Evolutionary conservation across 2,888 invertebrate species (phyloP).

Genomic region (Megaustenia siamemsis): DNA sequence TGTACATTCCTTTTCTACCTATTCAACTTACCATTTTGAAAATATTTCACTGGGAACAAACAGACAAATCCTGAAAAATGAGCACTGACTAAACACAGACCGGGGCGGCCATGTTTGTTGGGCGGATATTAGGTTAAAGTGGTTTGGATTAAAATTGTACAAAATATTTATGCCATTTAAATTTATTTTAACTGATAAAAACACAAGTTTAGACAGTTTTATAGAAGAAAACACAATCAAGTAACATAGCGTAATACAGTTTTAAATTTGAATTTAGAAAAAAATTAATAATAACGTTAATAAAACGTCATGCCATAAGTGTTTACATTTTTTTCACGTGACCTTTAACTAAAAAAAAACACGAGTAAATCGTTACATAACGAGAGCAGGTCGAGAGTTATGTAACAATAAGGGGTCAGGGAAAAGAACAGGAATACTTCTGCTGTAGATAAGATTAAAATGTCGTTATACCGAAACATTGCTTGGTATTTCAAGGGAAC

Average conservation of each 20-base stretch:
- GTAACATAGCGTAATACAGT: background rate
- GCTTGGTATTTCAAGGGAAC: constrained; percentile 80
- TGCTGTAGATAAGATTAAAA: too few species aligned
- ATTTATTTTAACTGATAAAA: background rate
- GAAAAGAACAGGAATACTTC: too few species aligned
- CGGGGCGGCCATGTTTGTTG: background rate
- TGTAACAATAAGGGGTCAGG: too few species aligned
- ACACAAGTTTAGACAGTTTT: background rate
- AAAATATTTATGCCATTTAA: background rate
- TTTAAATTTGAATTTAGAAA: too few species aligned
- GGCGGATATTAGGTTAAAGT: background rate
- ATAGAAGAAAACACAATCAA: background rate
- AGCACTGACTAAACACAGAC: background rate
- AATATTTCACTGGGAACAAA: background rate
- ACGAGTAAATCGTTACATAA: too few species aligned
- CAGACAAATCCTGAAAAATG: background rate
- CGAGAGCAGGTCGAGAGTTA: too few species aligned
- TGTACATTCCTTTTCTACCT: too few species aligned
- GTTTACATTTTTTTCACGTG: too few species aligned
- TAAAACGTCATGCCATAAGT: too few species aligned
- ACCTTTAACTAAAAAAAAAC: too few species aligned
- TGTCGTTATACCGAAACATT: constrained; percentile 78
- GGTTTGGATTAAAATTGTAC: background rate
- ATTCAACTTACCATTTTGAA: constrained; percentile 15
- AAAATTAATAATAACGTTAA: too few species aligned